phyloP scores from a whole-genome alignment of 2,113 vertebrate species.

The Poeciliopsis prolifica region DNA sequence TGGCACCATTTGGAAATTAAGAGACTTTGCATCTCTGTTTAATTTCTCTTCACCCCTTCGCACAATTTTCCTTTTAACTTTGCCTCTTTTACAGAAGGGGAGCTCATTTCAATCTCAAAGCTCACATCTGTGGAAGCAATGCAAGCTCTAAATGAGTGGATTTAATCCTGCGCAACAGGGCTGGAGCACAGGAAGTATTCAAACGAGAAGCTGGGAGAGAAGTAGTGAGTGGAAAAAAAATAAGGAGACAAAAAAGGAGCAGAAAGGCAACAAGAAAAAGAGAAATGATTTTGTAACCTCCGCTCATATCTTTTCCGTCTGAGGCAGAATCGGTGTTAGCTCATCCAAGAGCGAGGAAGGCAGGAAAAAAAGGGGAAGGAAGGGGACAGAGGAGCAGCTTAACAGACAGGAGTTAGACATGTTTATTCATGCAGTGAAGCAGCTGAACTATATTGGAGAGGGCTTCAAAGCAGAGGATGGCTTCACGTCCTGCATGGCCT shows the following conservation, averaged over 20 bases:
- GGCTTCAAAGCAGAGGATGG: conserved; percentile 69
- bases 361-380: conserved; percentile 25
- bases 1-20: conserved; percentile 45
- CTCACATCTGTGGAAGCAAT: conserved; percentile 80
- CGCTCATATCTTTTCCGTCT: conserved; percentile 42
- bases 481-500: conserved; percentile 70
- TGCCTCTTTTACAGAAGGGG: conserved; percentile 73
- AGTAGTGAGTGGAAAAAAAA: conserved; percentile 27
- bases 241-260: conserved; percentile 13
- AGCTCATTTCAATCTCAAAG: conserved; percentile 86
- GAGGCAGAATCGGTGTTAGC: conserved; percentile 29
- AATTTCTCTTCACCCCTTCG: conserved; percentile 56
- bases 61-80: conserved; percentile 72
- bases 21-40: conserved; percentile 62
- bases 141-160: conserved; percentile 77
- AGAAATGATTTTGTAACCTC: conserved; percentile 51
- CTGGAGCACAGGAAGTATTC: conserved; percentile 63
- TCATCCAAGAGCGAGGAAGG: conserved; percentile 47
- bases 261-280: conserved; percentile 33
- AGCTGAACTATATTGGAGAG: conserved; percentile 66
- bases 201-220: conserved; percentile 44
- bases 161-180: conserved; percentile 78
- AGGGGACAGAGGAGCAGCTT: conserved; percentile 44
- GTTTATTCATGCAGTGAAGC: conserved; percentile 71
- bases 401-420: conserved; percentile 49